A percentile compares a stretch with the other conserved stretches of the same genome.
These are phyloP conservation scores for Conops quadrifasciatus DNA, from an alignment of 2,888 invertebrate species.

Conservation along the genomic window DNA sequence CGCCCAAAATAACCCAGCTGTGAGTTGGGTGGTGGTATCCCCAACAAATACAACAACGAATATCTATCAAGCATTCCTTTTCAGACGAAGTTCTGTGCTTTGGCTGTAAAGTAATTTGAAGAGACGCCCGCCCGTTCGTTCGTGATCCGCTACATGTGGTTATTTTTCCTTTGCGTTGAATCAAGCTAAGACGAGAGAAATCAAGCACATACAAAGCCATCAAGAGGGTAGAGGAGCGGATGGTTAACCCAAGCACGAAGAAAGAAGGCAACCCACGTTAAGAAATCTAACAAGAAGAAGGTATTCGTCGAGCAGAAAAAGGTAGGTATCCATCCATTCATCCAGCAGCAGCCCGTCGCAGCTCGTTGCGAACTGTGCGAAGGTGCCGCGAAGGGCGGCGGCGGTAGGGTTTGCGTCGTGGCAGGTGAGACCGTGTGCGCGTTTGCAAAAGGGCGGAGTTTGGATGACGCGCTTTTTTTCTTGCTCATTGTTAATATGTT, in stretches of 20 bases:
- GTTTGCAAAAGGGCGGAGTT: conserved; percentile 29
- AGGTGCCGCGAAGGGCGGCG: background rate
- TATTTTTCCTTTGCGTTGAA: too few relatives aligned
- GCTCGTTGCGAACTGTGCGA: background rate
- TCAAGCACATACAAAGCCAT: too few relatives aligned
- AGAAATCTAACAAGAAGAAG: background rate
- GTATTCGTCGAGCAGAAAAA: background rate
- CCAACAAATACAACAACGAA: background rate
- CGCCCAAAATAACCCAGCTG: background rate
- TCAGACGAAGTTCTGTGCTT: too few relatives aligned
- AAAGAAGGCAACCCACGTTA: too few relatives aligned
- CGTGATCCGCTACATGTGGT: too few relatives aligned
- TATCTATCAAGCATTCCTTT: too few relatives aligned
- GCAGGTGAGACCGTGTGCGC: conserved; percentile 22
- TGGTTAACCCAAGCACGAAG: too few relatives aligned
- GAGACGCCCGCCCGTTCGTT: too few relatives aligned
- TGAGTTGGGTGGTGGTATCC: background rate
- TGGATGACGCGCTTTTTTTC: background rate
- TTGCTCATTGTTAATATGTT: background rate
- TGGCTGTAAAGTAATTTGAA: too few relatives aligned
- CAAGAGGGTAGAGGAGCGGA: too few relatives aligned
- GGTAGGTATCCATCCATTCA: background rate
- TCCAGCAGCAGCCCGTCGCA: background rate
- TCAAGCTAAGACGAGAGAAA: too few relatives aligned
- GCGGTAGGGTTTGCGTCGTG: background rate